Base-by-base conservation (phyloP, 1,140 invertebrate genomes). In the Drosophila leontia region DNA sequence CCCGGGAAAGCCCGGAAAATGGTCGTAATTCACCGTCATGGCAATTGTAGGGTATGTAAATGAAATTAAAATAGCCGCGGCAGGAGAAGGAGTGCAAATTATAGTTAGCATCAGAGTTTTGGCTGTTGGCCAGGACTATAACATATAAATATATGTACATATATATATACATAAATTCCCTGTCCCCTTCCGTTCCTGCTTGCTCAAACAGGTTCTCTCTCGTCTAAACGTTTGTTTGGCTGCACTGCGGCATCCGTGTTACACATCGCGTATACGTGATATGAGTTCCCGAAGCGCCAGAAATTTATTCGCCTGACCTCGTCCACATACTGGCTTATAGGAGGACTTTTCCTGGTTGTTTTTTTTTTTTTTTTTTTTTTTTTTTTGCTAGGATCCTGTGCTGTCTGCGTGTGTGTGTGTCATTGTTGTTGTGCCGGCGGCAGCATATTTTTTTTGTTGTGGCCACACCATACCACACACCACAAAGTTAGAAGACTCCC, bases 211-310 rank as follows among this genome's bases (percentile, higher is more conserved):
- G 48, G 61, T 37, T 48, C 29, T 57, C 42, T 48, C 45, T 51
- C 48, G 50, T 60, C 57, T 69, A 60, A 78, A 78, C 75, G 74
- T 76, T 76, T 76, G 72, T 76, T 76, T 76, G 61, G 72, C 74
- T 77, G 75, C 75, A 78, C 57, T 78, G 75, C 75, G 75, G 75
- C 75, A 78, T 45, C 50, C 50, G 72, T 68, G 55, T 60, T 42
- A 59, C 62, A 76, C 75, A 69, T 77, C 34, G 75, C 75, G 75
- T 78, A 78, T 78, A 78, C 75, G 75, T 78, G 74, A 78, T 77
- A 56, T 32, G 68, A 60, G 37, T 78, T 78, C 74, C 60, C 63
- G 41, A 35, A 77, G 50, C 75, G 57, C 63, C 67, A 55, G 19
- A 59, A 78, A 78, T 78, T 57, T 78, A 78, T 78, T 56, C 55